phyloP scores from a whole-genome alignment of 2,797 vertebrate species.

The Esox masquinongy region DNA sequence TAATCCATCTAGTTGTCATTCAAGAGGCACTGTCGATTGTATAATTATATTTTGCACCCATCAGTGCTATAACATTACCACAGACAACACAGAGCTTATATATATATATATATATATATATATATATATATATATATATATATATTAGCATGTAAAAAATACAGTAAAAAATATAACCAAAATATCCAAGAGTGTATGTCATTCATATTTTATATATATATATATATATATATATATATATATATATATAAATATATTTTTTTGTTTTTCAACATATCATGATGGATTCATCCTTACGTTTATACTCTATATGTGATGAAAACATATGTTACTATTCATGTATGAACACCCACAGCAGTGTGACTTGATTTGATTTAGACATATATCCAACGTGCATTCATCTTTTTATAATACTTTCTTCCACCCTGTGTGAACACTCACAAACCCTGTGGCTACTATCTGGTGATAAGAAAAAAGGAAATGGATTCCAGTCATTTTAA shows the following conservation, averaged over 20 bases:
- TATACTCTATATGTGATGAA: no score
- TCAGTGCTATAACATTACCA: conserved; percentile 31
- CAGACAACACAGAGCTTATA: conserved; percentile 20
- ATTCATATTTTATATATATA: background rate
- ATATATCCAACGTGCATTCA: background rate
- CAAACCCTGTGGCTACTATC: background rate
- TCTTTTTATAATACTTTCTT: conserved; percentile 16
- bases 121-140: background rate
- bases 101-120: background rate
- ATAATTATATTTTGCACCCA: conserved; percentile 63
- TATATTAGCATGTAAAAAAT: no score
- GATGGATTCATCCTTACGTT: background rate
- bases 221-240: background rate
- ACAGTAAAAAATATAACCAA: background rate
- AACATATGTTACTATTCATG: background rate
- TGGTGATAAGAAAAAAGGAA: conserved; percentile 30
- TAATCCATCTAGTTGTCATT: conserved; percentile 71
- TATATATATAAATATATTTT: background rate
- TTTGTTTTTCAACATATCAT: background rate
- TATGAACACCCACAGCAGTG: background rate
- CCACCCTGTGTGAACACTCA: background rate
- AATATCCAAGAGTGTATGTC: background rate
- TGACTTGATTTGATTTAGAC: background rate
- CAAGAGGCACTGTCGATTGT: conserved; percentile 52
- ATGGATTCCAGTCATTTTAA: conserved; percentile 53